These are phyloP conservation scores for Uropetala carovei DNA, from an alignment of 2,888 invertebrate species.

Conservation along the genomic window DNA sequence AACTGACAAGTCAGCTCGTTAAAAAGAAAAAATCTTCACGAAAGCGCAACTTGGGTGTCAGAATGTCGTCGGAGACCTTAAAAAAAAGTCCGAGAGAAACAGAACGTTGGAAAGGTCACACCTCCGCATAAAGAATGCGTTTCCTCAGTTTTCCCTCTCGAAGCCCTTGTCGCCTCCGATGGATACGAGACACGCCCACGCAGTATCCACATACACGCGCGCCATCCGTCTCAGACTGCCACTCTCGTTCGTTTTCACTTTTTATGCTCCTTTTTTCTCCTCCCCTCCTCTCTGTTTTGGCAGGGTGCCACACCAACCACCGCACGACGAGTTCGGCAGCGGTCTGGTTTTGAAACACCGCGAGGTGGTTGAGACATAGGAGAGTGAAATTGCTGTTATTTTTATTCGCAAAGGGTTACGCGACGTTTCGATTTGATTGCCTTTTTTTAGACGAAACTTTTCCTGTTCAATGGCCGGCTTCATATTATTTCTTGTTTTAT, in stretches of 20 bases:
- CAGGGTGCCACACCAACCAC: conserved; percentile 2
- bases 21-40: no score
- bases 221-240: not conserved
- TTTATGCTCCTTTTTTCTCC: not conserved
- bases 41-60: no score
- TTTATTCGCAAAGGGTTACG: not conserved
- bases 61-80: no score
- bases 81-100: no score
- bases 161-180: not conserved
- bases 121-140: not conserved
- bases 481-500: no score
- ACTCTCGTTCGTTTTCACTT: conserved; percentile 16
- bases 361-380: not conserved
- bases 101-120: not conserved
- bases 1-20: no score
- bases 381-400: not conserved
- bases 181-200: conserved; percentile 37
- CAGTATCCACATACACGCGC: conserved; percentile 13
- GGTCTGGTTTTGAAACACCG: not conserved
- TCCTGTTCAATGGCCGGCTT: not conserved
- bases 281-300: not conserved
- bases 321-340: conserved; percentile 31
- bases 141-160: not conserved
- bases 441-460: not conserved
- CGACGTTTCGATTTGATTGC: not conserved